Evolutionary conservation across 2,797 vertebrate genomes (phyloP).

Genomic region (Miichthys miiuy): DNA sequence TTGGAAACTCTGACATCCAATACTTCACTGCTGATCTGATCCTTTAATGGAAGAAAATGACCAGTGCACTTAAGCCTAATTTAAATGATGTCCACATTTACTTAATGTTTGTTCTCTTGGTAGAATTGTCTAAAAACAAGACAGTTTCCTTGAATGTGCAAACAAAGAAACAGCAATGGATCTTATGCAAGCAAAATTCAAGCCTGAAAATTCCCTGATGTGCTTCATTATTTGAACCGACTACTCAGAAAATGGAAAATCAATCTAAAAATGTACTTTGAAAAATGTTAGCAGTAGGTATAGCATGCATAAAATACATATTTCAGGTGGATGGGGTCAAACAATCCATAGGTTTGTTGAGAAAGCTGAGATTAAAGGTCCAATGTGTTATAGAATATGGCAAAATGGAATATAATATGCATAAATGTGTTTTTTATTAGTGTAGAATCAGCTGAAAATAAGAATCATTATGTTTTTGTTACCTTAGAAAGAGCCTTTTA

Average conservation of each 20-base stretch:
- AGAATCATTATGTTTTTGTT: no score
- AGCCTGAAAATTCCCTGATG: neutral
- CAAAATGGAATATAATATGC: no score
- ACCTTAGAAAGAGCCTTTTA: no score
- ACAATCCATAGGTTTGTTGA: neutral
- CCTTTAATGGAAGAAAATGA: neutral
- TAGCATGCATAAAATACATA: neutral
- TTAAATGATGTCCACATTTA: neutral
- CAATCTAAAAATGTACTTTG: neutral
- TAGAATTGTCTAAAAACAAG: neutral
- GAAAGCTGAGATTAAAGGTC: neutral
- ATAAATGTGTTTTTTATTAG: no score
- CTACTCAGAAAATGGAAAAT: neutral
- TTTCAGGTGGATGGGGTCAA: neutral
- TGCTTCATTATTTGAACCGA: neutral
- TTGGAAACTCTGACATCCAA: conserved; percentile 6
- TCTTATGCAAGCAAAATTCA: neutral
- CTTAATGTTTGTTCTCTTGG: neutral
- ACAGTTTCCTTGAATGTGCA: neutral
- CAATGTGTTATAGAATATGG: no score
- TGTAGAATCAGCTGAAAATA: no score
- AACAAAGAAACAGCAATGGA: neutral
- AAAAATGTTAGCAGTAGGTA: neutral
- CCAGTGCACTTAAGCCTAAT: neutral
- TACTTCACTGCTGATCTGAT: neutral